A percentile compares a stretch with the other conserved stretches of the same genome.
These are phyloP conservation scores for Molothrus aeneus DNA, from an alignment of 2,797 vertebrate species.

Conservation along the genomic window DNA sequence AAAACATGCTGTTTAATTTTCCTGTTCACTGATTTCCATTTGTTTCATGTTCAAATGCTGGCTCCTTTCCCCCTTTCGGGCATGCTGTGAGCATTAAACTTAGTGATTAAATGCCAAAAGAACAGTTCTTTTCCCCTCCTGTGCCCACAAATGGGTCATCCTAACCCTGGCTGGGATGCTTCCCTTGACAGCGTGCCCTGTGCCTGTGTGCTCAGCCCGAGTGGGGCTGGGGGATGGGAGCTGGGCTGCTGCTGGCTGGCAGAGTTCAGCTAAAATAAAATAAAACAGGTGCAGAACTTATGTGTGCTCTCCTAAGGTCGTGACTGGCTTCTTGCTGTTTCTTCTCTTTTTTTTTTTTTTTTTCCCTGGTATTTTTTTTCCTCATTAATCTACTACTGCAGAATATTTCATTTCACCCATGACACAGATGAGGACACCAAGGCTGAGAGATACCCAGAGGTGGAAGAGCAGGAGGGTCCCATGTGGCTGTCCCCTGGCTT, in stretches of 20 bases:
- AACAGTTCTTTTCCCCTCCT: not conserved
- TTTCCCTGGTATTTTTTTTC: not conserved
- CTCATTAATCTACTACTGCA: not conserved
- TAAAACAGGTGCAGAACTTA: constrained; percentile 27
- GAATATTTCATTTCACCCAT: not conserved
- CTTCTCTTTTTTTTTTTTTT: not conserved
- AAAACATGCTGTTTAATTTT: constrained; percentile 72
- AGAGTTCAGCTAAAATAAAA: not conserved
- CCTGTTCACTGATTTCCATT: constrained; percentile 68
- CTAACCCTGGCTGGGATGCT: not conserved
- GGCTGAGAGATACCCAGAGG: not conserved
- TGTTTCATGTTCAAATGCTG: constrained; percentile 66
- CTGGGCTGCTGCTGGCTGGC: not conserved
- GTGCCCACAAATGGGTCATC: not conserved
- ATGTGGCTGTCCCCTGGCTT: not conserved
- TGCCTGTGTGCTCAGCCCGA: not conserved
- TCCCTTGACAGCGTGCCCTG: not conserved
- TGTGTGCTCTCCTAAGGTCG: not conserved
- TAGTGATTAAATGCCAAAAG: constrained; percentile 38
- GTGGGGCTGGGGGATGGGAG: not conserved
- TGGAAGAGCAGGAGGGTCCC: not conserved
- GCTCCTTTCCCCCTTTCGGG: constrained; percentile 25
- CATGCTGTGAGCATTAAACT: constrained; percentile 60
- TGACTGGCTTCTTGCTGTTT: not conserved
- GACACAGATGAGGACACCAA: not conserved